phyloP scores from a whole-genome alignment of 2,888 invertebrate species.

The Harpagoxenus sublaevis region DNA sequence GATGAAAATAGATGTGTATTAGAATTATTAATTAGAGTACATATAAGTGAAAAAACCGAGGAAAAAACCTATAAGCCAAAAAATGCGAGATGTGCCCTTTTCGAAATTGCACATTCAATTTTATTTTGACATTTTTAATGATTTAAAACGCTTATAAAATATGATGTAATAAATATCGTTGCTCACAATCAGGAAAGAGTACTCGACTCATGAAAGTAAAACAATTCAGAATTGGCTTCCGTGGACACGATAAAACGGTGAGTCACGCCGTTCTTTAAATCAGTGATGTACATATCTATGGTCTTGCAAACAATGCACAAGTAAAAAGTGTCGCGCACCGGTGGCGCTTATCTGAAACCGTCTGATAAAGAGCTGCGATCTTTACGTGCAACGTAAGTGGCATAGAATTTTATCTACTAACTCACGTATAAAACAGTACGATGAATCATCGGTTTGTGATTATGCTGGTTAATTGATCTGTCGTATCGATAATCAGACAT shows the following conservation, averaged over 20 bases:
- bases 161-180: background rate
- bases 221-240: constrained; percentile 40
- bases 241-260: constrained; percentile 62
- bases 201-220: background rate
- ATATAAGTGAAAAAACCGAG: no score
- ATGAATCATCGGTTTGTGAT: constrained; percentile 58
- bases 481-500: background rate
- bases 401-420: constrained; percentile 23
- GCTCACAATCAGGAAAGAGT: background rate
- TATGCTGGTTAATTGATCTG: background rate
- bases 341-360: constrained; percentile 56
- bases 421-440: constrained; percentile 32
- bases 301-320: constrained; percentile 56
- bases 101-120: background rate
- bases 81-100: no score
- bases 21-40: no score
- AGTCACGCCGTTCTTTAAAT: constrained; percentile 61
- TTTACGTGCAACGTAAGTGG: constrained; percentile 34
- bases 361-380: constrained; percentile 58
- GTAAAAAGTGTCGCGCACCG: constrained; percentile 40
- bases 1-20: no score
- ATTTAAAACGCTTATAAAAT: background rate
- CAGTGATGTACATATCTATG: constrained; percentile 27
- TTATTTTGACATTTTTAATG: background rate
- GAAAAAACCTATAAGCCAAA: no score